phyloP scores from a whole-genome alignment of 2,113 vertebrate species.

The Vanacampus margaritifer region DNA sequence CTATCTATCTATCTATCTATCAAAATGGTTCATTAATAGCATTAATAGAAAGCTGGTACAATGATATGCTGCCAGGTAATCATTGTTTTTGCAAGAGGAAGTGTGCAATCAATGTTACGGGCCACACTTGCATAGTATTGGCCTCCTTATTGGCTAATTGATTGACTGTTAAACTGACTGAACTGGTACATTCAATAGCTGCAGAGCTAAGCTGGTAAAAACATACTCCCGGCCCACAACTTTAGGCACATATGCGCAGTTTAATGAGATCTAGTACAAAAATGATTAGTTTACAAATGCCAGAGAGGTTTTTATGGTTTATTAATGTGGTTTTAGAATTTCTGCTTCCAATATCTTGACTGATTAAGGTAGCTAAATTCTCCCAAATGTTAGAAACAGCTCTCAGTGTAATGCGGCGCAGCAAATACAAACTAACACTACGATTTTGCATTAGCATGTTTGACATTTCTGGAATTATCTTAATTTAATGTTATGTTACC shows the following conservation, averaged over 20 bases:
- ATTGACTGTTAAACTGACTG: background rate
- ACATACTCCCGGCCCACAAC: background rate
- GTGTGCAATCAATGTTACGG: background rate
- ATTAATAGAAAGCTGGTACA: background rate
- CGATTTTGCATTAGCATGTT: too few species aligned
- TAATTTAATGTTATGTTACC: too few species aligned
- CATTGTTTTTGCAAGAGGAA: background rate
- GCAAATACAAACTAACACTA: too few species aligned
- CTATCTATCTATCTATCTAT: too few species aligned
- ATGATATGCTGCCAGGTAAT: background rate
- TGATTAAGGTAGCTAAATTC: too few species aligned
- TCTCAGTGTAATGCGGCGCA: too few species aligned
- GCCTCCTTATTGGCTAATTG: background rate
- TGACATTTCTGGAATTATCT: too few species aligned
- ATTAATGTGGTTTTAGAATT: too few species aligned
- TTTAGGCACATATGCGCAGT: background rate
- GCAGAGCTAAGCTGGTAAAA: background rate
- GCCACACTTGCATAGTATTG: background rate
- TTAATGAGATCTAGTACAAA: background rate
- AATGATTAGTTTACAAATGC: background rate
- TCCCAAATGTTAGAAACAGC: too few species aligned
- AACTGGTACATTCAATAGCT: background rate
- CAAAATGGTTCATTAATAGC: background rate
- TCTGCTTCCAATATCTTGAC: too few species aligned
- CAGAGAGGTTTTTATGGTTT: too few species aligned